Base-by-base conservation (phyloP, 2,113 vertebrate species). In the Cygnus atratus region DNA sequence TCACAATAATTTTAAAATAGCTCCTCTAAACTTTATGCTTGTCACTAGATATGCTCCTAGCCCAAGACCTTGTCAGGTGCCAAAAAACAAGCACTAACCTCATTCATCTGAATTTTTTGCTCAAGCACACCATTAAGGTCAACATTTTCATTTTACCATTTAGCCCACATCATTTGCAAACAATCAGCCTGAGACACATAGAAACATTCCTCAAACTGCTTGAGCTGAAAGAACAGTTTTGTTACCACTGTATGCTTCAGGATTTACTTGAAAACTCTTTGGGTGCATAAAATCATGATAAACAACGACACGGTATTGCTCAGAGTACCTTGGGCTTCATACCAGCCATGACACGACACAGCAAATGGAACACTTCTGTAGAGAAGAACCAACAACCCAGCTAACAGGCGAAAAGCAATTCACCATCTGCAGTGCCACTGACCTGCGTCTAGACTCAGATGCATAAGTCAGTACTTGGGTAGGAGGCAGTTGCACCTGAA, bases 161-260 rank as follows among this genome's bases (percentile, higher is more conserved):
- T 28, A 72, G 65, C 21, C 29, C 3, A 3, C 28, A 65, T 11
- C 46, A 65, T 17, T 63, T 84, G n/a, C 63, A 61, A 84, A 68
- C 52, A 58, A 43, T 37, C 41, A 59, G 18, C 4, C n/a, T 0
- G 0, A 84, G 74, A 66, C 11, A 35, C 1, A 9, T 14, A 68
- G 44, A 79, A 67, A 25, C 41, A 52, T 33, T 52, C 52, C 55
- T 43, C 35, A 35, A 55, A n/a, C 31, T 24, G 61, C 50, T 18
- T 6, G 21, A 75, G 39, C 13, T 41, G 33, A 37, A 92, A 84
- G 33, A 87, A 78, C 12, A 73, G 19, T 26, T 80, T 55, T 41
- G 22, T 11, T 57, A 39, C 13, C 26, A 66, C 73, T 41, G 52
- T 10, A 48, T 7, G 11, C 54, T 46, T 63, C 62, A 78, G 35